phyloP scores from a whole-genome alignment of 2,797 vertebrate species.

The Sternarchorhynchus goeldii region DNA sequence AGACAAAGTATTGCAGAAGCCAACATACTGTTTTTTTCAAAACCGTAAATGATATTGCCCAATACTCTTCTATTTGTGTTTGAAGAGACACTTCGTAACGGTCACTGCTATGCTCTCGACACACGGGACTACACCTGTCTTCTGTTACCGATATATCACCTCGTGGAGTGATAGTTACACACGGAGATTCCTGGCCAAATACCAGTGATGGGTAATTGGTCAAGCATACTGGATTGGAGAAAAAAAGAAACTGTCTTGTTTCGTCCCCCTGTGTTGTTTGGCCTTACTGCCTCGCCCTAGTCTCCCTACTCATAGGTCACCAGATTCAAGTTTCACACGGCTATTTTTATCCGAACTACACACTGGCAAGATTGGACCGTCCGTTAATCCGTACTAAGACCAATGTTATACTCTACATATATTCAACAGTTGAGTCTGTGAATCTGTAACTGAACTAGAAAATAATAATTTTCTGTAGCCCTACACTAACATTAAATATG shows the following conservation, averaged over 20 bases:
- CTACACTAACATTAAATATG: neutral
- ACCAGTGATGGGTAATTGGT: constrained; percentile 34
- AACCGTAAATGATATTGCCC: neutral
- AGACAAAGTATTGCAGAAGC: neutral
- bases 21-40: neutral
- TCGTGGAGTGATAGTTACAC: constrained; percentile 39
- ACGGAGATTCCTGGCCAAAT: constrained; percentile 16
- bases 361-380: constrained; percentile 59
- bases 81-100: constrained; percentile 4
- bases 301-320: constrained; percentile 61
- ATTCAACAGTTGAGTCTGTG: neutral
- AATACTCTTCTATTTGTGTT: neutral
- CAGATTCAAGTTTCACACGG: constrained; percentile 68
- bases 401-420: no score
- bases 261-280: constrained; percentile 41
- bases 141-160: constrained; percentile 25
- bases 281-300: constrained; percentile 46
- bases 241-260: neutral
- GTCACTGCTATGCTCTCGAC: neutral
- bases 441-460: neutral
- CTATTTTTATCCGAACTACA: constrained; percentile 71
- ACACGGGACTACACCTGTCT: neutral
- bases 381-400: constrained; percentile 28
- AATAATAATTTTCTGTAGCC: neutral
- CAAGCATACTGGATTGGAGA: constrained; percentile 9